Evolutionary conservation across 2,797 vertebrate species (phyloP), one percentile per base, ranked within the genome.

Genomic region (Sciaenops ocellatus): DNA sequence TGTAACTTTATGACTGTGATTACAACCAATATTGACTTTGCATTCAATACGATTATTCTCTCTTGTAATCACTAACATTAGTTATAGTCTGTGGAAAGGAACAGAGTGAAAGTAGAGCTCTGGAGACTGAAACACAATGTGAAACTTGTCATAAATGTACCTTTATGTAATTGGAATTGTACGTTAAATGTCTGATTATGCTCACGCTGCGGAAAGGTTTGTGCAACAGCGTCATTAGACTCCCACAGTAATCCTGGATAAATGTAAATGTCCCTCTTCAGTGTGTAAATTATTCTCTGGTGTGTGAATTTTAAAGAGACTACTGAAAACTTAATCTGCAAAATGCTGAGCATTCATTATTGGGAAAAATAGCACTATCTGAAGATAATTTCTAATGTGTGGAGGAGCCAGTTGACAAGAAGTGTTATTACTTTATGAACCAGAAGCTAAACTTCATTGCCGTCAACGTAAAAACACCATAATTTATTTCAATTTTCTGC

Each of bases 1-100:
- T 79, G 84, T 55, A 82, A 90, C 83, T 92, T 92, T 91, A 93
- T 92, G 93, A 87, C 89, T 87, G 90, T 85, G 88, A 90, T 93
- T 88, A 91, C 86, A 86, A 79, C 81, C 71, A n/a, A 65, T 89
- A 93, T 93, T 66, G 92, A 93, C 85, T 86, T 64, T 22, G n/a
- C 11, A 62, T 66, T 93, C 88, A 78, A 91, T 87, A 38, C 72
- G 56, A 87, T 89, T 80, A 85, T 83, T 89, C 74, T 79, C 79
- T 74, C 68, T 76, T 42, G 20, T 93, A 91, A 92, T 92, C 82
- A 84, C 83, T 52, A 73, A 74, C 52, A 83, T 90, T 59, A 73
- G 72, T 85, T 86, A 83, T 50, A 41, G 75, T 87, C 76, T 67
- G 63, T 46, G 69, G 69, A 77, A 69, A 63, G 70, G 22, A 77